These are phyloP conservation scores for Microcebus ravelobensis DNA, from an alignment of 2,113 vertebrate species.

Conservation along the genomic window DNA sequence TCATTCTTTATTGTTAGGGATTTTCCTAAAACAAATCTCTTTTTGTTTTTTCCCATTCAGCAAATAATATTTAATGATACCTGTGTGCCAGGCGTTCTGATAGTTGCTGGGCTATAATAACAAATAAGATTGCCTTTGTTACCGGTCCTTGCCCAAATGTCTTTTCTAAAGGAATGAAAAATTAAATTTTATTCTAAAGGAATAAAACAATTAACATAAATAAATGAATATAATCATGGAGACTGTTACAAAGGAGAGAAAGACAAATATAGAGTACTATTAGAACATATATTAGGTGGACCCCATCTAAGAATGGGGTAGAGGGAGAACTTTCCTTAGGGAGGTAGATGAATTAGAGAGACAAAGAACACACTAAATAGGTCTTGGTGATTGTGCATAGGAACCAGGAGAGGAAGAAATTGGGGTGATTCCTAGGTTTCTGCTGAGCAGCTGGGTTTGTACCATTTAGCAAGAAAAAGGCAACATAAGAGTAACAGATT, in stretches of 20 bases:
- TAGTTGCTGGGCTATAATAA: not conserved
- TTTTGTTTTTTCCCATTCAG: not conserved
- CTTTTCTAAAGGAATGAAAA: conserved; percentile 27
- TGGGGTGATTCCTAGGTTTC: not conserved
- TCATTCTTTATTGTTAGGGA: not conserved
- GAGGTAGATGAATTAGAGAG: not conserved
- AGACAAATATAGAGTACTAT: not conserved
- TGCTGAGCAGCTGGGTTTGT: not conserved
- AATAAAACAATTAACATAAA: not conserved
- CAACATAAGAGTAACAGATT: not conserved
- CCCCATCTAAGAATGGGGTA: not conserved
- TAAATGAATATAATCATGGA: not conserved
- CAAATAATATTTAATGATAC: not conserved
- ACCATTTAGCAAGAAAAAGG: not conserved
- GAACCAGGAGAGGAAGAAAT: not conserved
- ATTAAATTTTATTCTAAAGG: not conserved
- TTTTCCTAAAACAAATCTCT: not conserved
- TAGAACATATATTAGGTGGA: not conserved
- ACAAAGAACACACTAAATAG: not conserved
- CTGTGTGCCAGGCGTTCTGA: not conserved
- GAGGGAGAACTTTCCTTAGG: not conserved
- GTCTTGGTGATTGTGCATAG: not conserved
- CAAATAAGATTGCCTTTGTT: not conserved
- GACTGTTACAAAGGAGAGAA: not conserved
- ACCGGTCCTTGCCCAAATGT: not conserved